Percentiles rank a stretch among this genome's conserved stretches.
Conservation (phyloP, 2,888 invertebrate species). For the Morpho achilles region DNA sequence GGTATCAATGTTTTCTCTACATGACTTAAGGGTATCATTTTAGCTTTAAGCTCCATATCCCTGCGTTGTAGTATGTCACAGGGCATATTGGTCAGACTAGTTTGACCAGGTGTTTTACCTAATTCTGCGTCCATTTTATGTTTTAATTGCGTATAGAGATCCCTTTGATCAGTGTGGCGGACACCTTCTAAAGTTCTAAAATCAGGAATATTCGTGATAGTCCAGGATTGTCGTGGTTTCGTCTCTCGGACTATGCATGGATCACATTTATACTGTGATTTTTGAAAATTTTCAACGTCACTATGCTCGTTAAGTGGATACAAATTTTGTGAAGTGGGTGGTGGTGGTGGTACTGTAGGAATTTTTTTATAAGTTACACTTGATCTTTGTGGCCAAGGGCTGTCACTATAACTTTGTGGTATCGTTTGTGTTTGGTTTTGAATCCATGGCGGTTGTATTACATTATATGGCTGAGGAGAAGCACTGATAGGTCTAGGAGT, state of each 20-base stretch:
- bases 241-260: conserved; percentile 62
- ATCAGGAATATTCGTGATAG: conserved; percentile 68
- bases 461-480: conserved; percentile 63
- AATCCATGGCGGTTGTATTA: conserved; percentile 67
- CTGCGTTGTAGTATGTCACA: conserved; percentile 65
- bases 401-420: conserved; percentile 57
- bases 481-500: conserved; percentile 59
- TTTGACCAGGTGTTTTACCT: conserved; percentile 65
- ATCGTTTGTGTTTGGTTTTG: conserved; percentile 56
- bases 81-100: conserved; percentile 52
- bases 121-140: conserved; percentile 72
- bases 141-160: conserved; percentile 65
- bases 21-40: conserved; percentile 73
- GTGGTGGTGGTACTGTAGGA: conserved; percentile 53
- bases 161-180: conserved; percentile 66
- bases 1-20: conserved; percentile 71
- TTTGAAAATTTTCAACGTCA: conserved; percentile 61
- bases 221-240: conserved; percentile 73
- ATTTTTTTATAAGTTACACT: conserved; percentile 62
- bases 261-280: conserved; percentile 63
- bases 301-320: conserved; percentile 61
- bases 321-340: conserved; percentile 58
- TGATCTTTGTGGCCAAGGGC: conserved; percentile 64
- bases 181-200: conserved; percentile 63
- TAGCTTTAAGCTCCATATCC: conserved; percentile 69